Conservation (phyloP, 2,888 invertebrate genomes). For the Eulithis testata region DNA sequence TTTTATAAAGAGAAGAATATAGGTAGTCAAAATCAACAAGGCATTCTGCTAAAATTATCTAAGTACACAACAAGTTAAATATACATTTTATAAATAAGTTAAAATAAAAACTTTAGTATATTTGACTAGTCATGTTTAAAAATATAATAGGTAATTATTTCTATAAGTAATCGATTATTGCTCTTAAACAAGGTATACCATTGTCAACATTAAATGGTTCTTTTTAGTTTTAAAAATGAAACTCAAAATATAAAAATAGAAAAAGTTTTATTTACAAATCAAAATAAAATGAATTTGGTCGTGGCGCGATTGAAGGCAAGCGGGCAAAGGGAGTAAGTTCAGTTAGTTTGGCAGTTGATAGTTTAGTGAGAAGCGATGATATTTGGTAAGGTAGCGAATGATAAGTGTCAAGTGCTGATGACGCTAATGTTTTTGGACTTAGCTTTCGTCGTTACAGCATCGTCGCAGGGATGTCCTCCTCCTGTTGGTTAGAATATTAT, state of each 20-base stretch:
- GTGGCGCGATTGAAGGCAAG: constrained; percentile 54
- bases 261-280: constrained; percentile 67
- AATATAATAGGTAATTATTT: constrained; percentile 71
- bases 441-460: constrained; percentile 79
- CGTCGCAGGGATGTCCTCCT: constrained; percentile 81
- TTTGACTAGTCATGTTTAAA: constrained; percentile 63
- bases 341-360: constrained; percentile 46
- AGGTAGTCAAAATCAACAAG: constrained; percentile 7
- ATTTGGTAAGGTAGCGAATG: constrained; percentile 79
- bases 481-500: constrained; percentile 54
- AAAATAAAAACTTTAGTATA: constrained; percentile 64
- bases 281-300: constrained; percentile 58
- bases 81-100: constrained; percentile 52
- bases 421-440: constrained; percentile 75
- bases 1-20: constrained; percentile 19
- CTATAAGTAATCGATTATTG: constrained; percentile 72
- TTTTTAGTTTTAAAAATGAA: constrained; percentile 44
- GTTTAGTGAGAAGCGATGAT: constrained; percentile 68
- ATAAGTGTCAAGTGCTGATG: constrained; percentile 66
- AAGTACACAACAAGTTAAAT: constrained; percentile 24
- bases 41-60: constrained; percentile 24
- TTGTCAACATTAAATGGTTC: constrained; percentile 63
- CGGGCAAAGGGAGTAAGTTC: constrained; percentile 48
- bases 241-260: constrained; percentile 50
- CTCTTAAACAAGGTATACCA: constrained; percentile 69